phyloP scores from a whole-genome alignment of 37 sponge, comb jelly and placozoan species.

The Ianthella basta region DNA sequence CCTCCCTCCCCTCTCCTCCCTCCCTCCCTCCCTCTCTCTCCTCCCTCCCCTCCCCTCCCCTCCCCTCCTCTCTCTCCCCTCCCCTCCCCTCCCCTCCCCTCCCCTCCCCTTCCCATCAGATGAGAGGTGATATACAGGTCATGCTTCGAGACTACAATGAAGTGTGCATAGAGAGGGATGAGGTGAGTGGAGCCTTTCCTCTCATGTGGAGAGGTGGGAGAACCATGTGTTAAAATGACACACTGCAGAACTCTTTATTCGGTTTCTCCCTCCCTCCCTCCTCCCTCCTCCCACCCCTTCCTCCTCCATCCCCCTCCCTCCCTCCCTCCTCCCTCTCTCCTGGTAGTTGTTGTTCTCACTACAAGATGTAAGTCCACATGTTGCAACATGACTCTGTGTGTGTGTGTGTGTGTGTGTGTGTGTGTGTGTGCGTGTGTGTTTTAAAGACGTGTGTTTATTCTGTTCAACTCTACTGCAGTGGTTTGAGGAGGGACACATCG shows the following conservation, averaged over 20 bases:
- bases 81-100: no score
- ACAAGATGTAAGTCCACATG: conserved; percentile 49
- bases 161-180: conserved; percentile 54
- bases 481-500: conserved; percentile 65
- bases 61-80: no score
- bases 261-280: no score
- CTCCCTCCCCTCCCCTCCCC: no score
- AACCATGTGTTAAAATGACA: background rate
- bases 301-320: background rate
- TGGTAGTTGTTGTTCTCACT: conserved; percentile 36
- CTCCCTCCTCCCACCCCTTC: no score
- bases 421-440: conserved; percentile 34
- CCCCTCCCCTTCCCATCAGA: background rate
- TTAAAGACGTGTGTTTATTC: background rate
- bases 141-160: conserved; percentile 58
- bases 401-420: conserved; percentile 34
- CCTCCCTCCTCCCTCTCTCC: background rate
- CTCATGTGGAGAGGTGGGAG: background rate
- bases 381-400: conserved; percentile 4
- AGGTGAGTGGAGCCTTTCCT: background rate
- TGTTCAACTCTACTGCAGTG: conserved; percentile 35
- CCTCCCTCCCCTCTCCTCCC: no score
- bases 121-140: conserved; percentile 9
- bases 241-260: background rate
- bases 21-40: no score